Evolutionary conservation across 2,113 vertebrate genomes (phyloP).

Genomic region (Bambusicola thoracicus): DNA sequence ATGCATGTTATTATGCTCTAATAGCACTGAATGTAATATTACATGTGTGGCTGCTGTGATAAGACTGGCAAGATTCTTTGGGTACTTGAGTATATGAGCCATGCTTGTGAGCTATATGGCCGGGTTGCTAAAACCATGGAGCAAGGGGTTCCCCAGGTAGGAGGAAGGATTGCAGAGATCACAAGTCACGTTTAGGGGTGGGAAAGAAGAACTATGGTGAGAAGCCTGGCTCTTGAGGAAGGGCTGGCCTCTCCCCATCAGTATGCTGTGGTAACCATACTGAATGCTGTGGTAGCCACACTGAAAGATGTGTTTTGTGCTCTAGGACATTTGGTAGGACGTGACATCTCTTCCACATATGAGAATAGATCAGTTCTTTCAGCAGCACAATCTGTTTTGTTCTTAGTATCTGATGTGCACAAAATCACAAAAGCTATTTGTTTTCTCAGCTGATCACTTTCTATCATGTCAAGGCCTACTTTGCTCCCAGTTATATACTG

Average conservation of each 20-base stretch:
- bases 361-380: not conserved
- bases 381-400: not conserved
- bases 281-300: rapidly evolving
- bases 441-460: not conserved
- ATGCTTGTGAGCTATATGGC: not conserved
- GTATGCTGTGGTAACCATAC: rapidly evolving
- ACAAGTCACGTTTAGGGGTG: not conserved
- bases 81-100: not conserved
- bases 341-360: not conserved
- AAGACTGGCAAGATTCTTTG: not conserved
- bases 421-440: not conserved
- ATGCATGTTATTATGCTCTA: not conserved
- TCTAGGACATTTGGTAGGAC: not conserved
- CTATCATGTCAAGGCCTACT: not conserved
- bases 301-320: not conserved
- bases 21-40: not conserved
- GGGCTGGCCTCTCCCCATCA: rapidly evolving
- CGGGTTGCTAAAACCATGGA: not conserved
- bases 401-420: not conserved
- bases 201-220: not conserved
- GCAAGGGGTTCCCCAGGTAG: not conserved
- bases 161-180: not conserved
- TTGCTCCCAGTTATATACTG: not conserved
- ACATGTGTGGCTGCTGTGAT: not conserved
- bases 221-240: not conserved